Base-by-base conservation (phyloP, 2,797 vertebrate genomes). In the Acestrorhynchus altus region DNA sequence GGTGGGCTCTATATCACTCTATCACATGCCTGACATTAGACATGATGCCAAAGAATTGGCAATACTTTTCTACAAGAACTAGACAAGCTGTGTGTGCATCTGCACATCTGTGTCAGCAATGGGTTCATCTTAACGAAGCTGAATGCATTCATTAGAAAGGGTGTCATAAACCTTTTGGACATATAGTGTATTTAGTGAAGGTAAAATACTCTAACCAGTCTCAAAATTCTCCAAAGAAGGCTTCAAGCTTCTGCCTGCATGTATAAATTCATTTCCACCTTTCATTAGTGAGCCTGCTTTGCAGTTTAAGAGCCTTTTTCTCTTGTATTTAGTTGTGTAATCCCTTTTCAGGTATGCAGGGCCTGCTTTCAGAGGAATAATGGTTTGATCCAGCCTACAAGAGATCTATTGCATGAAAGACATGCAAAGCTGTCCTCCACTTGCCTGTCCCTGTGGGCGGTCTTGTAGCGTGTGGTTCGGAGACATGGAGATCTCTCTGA, bases 401-500 rank as follows among this genome's bases (percentile, higher is more conserved):
- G 86, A 86, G 78, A 83, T 85, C 57, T 61, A 59, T 64, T 51
- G 74, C 87, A 89, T 92, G 79, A 91, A 92, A 91, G 86, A 78
- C 86, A 88, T 87, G 87, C 83, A 89, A 90, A 90, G 85, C 85
- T 86, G 89, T 85, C 90, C 91, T 93, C 86, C 83, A 83, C 80
- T 64, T 89, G 88, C 81, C 74, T 83, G 82, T 92, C 90, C 88
- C 89, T 44, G 39, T 67, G 90, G 85, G 90, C 76, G 86, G 78
- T 86, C 83, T 78, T 10, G 67, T 72, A 26, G 70, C 47, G 52
- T 77, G 79, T 39, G 81, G 77, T 83, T 88, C 77, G 44, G 57
- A 78, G 81, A 82, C 59, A 59, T 78, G 13, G 79, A 77, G 77
- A 78, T 44, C 76, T 79, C 74, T 46, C 66, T 1, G 52, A 82